These are phyloP conservation scores for Potamilus streckersoni DNA, from an alignment of 1,140 invertebrate genomes.

Conservation along the genomic window DNA sequence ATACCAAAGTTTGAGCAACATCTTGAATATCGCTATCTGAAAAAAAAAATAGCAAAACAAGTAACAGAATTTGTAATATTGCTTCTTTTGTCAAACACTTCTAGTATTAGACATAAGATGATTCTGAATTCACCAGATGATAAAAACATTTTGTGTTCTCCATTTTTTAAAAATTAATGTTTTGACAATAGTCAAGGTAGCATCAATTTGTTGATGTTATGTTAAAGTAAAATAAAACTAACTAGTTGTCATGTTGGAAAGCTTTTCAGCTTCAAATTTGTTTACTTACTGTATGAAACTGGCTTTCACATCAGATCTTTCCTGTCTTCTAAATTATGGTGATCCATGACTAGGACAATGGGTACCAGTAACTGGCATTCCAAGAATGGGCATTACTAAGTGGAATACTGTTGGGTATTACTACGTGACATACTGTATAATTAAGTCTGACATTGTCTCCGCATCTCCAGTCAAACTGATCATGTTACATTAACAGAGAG, in stretches of 20 bases:
- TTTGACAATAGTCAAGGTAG: no score
- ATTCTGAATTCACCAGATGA: background rate
- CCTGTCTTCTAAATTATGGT: no score
- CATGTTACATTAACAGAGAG: no score
- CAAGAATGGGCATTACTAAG: slow-evolving; percentile 1
- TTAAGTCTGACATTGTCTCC: background rate
- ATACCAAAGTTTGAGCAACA: slow-evolving; percentile 85
- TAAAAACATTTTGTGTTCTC: background rate
- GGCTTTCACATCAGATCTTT: no score
- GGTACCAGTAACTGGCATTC: background rate
- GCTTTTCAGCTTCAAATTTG: no score
- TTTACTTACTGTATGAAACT: no score
- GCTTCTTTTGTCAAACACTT: background rate
- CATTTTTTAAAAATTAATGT: no score
- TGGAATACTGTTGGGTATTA: slow-evolving; percentile 1
- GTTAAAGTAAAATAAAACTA: no score
- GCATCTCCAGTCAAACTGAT: no score
- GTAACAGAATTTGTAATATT: background rate
- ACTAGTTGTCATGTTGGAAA: no score
- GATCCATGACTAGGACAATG: no score
- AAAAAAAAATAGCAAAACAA: slow-evolving; percentile 26
- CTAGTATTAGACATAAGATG: background rate
- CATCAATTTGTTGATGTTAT: no score
- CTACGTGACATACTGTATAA: background rate
- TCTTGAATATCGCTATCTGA: slow-evolving; percentile 70